Evolutionary conservation across 2,888 invertebrate species (phyloP), one percentile per base, ranked within the genome.

Genomic region (Oligia fasciuncula): DNA sequence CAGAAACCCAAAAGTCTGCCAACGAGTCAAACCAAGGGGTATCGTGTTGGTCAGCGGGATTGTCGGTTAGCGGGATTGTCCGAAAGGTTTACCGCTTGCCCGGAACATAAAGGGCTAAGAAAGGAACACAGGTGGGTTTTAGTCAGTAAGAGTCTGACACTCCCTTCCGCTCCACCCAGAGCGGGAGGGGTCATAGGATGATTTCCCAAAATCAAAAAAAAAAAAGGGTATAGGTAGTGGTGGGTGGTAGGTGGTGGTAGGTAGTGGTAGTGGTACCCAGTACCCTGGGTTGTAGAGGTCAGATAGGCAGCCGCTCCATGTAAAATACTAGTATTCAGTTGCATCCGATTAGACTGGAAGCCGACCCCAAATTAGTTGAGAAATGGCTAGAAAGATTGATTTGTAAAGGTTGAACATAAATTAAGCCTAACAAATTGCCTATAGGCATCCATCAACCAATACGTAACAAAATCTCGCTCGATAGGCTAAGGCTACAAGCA

Each of bases 401-500:
- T 73, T 83, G 29, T 19, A 76, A 77, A 83, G 74, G n/a, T 65
- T 40, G 6, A 54, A 62, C 29, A 80, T 68, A 80, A 78, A 73
- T 74, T 49, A 78, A 68, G 57, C 65, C 71, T 66, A 72, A 78
- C 57, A 14, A 68, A 72, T 80, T 40, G 67, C 35, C 23, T 57
- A 35, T 35, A 74, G 66, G 19, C 72, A 79, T 86, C 57, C 51
- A 87, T 84, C 71, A 78, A 71, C 68, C n/a, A 9, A 69, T 78
- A 77, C 49, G 23, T 76, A 81, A 80, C 76, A 73, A 51, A 80
- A 80, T 70, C 71, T 66, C 19, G 1, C 73, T 77, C 66, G 69
- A 77, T 81, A 80, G 75, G 46, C 40, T 19, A 17, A 81, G 71
- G 71, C 81, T 76, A 66, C 60, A 83, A 80, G 63, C 76, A 83